phyloP scores from a whole-genome alignment of 2,888 invertebrate species.

The Podotricha telesiphe region DNA sequence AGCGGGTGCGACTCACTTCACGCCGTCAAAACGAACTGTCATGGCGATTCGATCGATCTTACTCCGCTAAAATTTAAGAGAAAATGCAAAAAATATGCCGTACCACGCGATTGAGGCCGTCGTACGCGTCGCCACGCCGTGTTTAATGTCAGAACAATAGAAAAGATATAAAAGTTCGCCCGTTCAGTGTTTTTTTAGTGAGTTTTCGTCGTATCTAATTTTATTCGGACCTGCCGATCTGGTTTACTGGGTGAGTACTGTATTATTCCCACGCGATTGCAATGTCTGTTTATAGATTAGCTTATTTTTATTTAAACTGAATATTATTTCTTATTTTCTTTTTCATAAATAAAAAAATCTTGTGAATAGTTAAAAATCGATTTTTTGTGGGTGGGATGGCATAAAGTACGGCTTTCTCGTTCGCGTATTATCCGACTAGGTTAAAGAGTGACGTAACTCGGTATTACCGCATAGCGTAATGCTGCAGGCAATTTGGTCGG shows the following conservation, averaged over 20 bases:
- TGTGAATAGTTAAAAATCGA: conserved; percentile 77
- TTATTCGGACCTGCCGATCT: conserved; percentile 71
- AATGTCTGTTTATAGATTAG: conserved; percentile 24
- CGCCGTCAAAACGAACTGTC: conserved; percentile 74
- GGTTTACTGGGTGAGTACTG: conserved; percentile 74
- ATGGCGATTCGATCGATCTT: conserved; percentile 80
- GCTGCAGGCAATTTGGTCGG: conserved; percentile 60
- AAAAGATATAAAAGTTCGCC: conserved; percentile 57
- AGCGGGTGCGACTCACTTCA: conserved; percentile 71
- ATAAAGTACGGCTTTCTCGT: conserved; percentile 58
- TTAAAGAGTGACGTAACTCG: conserved; percentile 67
- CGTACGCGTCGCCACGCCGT: conserved; percentile 48
- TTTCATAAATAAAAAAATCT: conserved; percentile 37
- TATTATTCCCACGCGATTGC: conserved; percentile 52
- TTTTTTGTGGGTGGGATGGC: conserved; percentile 79
- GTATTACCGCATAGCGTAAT: conserved; percentile 58
- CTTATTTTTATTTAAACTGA: conserved; percentile 1
- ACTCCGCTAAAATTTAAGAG: conserved; percentile 68
- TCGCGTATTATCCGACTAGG: conserved; percentile 68
- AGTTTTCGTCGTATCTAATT: conserved; percentile 78
- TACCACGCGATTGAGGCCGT: conserved; percentile 59
- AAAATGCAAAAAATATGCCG: conserved; percentile 77
- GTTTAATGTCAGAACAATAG: conserved; percentile 61
- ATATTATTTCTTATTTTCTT: not conserved
- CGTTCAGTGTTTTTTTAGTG: conserved; percentile 73